Percentiles rank a stretch among this genome's conserved stretches.
Conservation (phyloP, 2,113 vertebrate genomes). For the Polyodon spathula region DNA sequence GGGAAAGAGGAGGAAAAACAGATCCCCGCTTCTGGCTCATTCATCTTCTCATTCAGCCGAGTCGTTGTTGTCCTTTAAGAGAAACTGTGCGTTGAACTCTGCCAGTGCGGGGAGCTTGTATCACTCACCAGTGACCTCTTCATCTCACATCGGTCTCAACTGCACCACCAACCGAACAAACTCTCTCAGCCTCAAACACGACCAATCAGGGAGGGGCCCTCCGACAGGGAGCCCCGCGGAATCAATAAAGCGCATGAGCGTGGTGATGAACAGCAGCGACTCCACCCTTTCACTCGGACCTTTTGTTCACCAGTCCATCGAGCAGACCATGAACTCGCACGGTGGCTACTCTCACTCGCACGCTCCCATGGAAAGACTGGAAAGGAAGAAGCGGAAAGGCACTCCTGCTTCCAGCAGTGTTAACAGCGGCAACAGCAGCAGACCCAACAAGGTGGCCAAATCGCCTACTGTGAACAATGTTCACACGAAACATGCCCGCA, state of each 20-base stretch:
- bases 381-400: conserved; percentile 89
- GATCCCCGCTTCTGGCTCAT: conserved; percentile 66
- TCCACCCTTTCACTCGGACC: conserved; percentile 92
- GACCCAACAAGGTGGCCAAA: conserved; percentile 82
- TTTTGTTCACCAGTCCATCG: conserved; percentile 80
- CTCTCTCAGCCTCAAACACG: conserved; percentile 75
- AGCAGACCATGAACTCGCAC: conserved; percentile 62
- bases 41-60: conserved; percentile 74
- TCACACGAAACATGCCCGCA: conserved; percentile 80
- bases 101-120: conserved; percentile 76
- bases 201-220: conserved; percentile 74
- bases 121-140: conserved; percentile 60
- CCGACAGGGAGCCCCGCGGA: conserved; percentile 77
- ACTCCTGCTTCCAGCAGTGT: conserved; percentile 66
- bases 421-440: conserved; percentile 59
- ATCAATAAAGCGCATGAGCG: conserved; percentile 94
- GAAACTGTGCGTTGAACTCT: conserved; percentile 80
- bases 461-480: conserved; percentile 84
- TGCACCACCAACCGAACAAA: conserved; percentile 74
- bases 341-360: conserved; percentile 66
- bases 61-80: conserved; percentile 77
- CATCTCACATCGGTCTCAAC: conserved; percentile 73
- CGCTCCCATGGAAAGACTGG: conserved; percentile 68
- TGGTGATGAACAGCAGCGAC: conserved; percentile 93
- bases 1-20: conserved; percentile 92